Evolutionary conservation across 2,888 invertebrate genomes (phyloP).

Genomic region (Cyclophora punctaria): DNA sequence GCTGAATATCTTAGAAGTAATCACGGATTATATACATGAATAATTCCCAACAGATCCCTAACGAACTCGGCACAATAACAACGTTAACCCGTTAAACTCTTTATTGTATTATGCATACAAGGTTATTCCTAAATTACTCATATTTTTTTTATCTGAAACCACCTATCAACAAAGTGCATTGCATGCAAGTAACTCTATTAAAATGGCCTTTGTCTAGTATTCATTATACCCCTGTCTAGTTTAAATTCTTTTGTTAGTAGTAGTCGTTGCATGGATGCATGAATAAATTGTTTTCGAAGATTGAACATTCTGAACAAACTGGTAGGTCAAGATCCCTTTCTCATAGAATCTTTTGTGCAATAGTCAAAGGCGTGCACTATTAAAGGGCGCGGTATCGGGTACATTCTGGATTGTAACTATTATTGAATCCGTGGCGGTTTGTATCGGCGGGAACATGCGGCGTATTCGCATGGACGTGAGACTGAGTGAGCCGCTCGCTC

Average conservation of each 20-base stretch:
- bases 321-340: slow-evolving; percentile 75
- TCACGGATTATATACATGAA: too few species aligned
- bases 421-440: slow-evolving; percentile 38
- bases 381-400: slow-evolving; percentile 62
- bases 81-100: neutral
- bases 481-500: slow-evolving; percentile 10
- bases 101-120: too few species aligned
- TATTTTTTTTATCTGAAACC: slow-evolving; percentile 30
- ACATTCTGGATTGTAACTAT: slow-evolving; percentile 46
- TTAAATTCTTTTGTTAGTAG: slow-evolving; percentile 67
- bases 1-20: too few species aligned
- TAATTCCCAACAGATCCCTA: too few species aligned
- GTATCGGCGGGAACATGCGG: slow-evolving; percentile 9
- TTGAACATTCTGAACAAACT: slow-evolving; percentile 64
- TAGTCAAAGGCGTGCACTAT: slow-evolving; percentile 69
- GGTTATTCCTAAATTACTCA: slow-evolving; percentile 21
- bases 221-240: slow-evolving; percentile 72
- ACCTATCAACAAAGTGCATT: slow-evolving; percentile 52
- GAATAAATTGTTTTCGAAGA: slow-evolving; percentile 72
- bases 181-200: slow-evolving; percentile 70
- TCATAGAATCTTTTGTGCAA: slow-evolving; percentile 69
- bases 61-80: too few species aligned
- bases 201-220: slow-evolving; percentile 68
- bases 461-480: slow-evolving; percentile 16
- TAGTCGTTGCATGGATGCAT: slow-evolving; percentile 67